Conservation (phyloP, 1,140 invertebrate genomes). For the Nasonia vitripennis region DNA sequence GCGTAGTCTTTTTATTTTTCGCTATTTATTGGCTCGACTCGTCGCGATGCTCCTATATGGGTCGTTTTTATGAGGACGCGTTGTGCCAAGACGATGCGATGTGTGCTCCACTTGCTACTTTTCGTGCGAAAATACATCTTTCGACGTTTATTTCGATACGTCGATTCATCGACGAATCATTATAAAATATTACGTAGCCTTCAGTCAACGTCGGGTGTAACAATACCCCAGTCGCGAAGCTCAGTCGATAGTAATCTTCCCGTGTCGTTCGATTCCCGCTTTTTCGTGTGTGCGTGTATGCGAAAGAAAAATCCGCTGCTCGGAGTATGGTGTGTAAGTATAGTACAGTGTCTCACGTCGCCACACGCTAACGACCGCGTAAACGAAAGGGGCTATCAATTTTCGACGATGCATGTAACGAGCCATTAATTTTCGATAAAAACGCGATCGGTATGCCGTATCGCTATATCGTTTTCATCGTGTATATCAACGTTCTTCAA, state of each 20-base stretch:
- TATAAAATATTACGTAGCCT: no score
- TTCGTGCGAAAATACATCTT: no score
- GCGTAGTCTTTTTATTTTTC: slow-evolving; percentile 19
- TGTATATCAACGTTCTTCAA: no score
- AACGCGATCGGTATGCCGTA: no score
- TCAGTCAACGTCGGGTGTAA: no score
- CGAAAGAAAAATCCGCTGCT: background rate
- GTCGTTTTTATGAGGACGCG: background rate
- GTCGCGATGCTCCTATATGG: background rate
- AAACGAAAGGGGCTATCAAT: background rate
- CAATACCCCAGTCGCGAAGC: no score
- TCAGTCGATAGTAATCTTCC: background rate
- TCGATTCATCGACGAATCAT: no score
- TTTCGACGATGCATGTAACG: background rate
- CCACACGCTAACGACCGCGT: slow-evolving; percentile 14
- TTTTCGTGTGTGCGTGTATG: background rate
- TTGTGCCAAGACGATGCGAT: background rate
- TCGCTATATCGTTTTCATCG: no score
- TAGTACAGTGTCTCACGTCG: slow-evolving; percentile 42
- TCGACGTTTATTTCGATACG: no score
- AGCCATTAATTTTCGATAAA: no score
- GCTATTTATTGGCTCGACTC: background rate
- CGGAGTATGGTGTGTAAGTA: background rate
- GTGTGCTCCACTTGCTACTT: no score
- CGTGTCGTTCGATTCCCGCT: no score